Evolutionary conservation across 2,888 invertebrate genomes (phyloP).

Genomic region (Enchytraeus crypticus): DNA sequence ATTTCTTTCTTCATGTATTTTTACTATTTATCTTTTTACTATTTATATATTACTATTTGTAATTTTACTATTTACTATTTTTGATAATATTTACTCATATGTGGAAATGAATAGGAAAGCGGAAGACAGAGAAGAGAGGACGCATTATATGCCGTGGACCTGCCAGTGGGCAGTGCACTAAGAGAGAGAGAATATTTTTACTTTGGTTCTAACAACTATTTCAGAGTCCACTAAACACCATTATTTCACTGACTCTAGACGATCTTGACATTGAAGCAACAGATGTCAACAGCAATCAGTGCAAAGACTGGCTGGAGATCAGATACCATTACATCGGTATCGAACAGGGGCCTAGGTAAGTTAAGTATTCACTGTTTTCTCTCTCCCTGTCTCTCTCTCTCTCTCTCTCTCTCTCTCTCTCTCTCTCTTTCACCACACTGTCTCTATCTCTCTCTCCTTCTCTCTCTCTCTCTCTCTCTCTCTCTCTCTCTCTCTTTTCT

Average conservation of each 20-base stretch:
- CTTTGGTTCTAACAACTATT: no score
- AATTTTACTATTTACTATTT: no score
- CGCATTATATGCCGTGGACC: no score
- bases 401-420: neutral
- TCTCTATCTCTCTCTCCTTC: neutral
- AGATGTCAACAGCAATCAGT: neutral
- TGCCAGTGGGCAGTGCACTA: no score
- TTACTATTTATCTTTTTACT: no score
- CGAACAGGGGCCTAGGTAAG: conserved; percentile 16
- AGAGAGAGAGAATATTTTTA: no score
- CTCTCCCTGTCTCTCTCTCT: neutral
- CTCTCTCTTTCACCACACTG: neutral
- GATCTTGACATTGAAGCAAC: conserved; percentile 13
- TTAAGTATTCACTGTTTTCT: neutral
- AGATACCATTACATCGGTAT: conserved; percentile 21
- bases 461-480: neutral
- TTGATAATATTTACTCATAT: no score
- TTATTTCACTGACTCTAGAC: conserved; percentile 5
- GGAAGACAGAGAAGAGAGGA: no score
- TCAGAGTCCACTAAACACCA: conserved; percentile 15
- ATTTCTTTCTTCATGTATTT: no score
- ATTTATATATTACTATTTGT: no score
- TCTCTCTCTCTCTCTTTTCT: neutral
- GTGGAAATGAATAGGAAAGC: no score
- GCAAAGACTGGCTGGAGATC: conserved; percentile 21